Evolutionary conservation across 1,140 invertebrate species (phyloP), one percentile per base, ranked within the genome.

Genomic region (Ostrea denselamellosa): DNA sequence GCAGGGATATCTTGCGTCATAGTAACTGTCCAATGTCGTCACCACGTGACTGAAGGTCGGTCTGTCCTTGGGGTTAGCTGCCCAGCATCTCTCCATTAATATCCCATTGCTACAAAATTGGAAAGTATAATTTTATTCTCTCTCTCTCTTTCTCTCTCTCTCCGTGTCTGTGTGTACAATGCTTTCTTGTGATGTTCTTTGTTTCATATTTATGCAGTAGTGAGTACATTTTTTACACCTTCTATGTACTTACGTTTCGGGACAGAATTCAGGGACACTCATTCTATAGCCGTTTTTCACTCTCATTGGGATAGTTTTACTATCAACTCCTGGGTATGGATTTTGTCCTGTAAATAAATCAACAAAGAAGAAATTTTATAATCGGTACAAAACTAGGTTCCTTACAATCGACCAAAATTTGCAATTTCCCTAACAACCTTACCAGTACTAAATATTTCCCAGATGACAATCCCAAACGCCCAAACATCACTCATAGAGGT

Each of bases 281-380:
- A 92, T 90, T 71, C 91, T 81, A 28, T 91, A 90, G 14, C 90
- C 91, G 58, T 19, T 44, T 68, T 86, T 90, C 0, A 92, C 51
- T 19, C 56, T 88, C 19, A 96, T 96, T 93, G 96, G 97, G 0
- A 98, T 95, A 92, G 97, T 96, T 91, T 97, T 96, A 0, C 97
- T 96, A 28, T 96, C 96, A 8, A 98, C 96, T 44, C 97, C 97
- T 0, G 97, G 97, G 95, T 98, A 98, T 0, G 97, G 97, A 87
- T 96, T 96, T 2, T 96, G 92, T 14, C 94, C 96, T 62, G 54
- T 14, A 90, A 88, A 83, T 54, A 88, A 88, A 14, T 90, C n/a
- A 88, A 1, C 44, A 12, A 71, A 28, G 1, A 71, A 22, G 22
- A 19, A 19, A 58, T 58, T 19, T 12, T 12, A 12, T 58, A 22